Base-by-base conservation (phyloP, 2,888 invertebrate genomes). In the Thereva nobilitata region DNA sequence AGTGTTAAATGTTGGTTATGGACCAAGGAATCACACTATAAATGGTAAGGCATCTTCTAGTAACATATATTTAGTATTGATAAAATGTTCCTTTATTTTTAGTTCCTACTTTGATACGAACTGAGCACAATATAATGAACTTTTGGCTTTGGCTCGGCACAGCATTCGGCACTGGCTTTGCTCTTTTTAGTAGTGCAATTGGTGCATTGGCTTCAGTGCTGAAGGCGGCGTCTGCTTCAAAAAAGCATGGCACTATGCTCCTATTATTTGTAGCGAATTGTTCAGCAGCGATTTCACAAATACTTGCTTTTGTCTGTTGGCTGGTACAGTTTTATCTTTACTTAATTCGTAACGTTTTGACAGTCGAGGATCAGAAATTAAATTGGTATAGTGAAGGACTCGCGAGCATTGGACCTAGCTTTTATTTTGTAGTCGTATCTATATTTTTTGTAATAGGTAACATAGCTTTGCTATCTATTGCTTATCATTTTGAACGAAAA, bases 331-430 rank as follows among this genome's bases (percentile, higher is more conserved):
- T 89, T 82, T 90, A 89, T 79, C 83, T 89, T 53, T 88, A 90
- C 77, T 84, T 95, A 61, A 90, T 89, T 75, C 85, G 88, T 76
- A 95, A 94, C 78, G 92, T 95, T 2, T 84, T 96, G 80, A 86
- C 90, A 0, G 84, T 86, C 56, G 91, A 92, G 74, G 93, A 95
- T 76, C 85, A 87, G 67, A 86, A 88, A 41, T 88, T 88, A 73
- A 86, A 88, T 74, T 96, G 95, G 93, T 87, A 89, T 38, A 92
- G 94, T 0, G 88, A 89, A 72, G 90, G 89, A 57, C 86, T 89
- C 76, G 91, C 94, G 0, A 88, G 89, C 72, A 83, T 95, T 47
- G 95, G 94, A 59, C 88, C 91, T 74, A 95, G 95, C 4, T 96
- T 94, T 80, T 96, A 93, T 69, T 71, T 81, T 72, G 77, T 81